These are phyloP conservation scores for Bradypodion ventrale DNA, from an alignment of 2,797 vertebrate species.

Conservation along the genomic window DNA sequence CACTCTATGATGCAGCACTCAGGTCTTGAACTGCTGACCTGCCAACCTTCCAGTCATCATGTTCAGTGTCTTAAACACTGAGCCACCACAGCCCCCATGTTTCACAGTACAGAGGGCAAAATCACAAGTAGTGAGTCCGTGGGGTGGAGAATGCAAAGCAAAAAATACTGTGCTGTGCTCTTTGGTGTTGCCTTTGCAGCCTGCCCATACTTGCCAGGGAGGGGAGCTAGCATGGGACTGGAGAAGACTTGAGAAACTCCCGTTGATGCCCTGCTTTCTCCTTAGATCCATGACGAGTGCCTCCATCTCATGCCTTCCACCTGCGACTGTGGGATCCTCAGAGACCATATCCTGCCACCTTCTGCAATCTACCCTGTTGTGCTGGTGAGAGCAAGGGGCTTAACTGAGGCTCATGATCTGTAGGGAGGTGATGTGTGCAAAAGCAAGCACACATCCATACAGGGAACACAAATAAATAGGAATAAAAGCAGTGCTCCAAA, in stretches of 20 bases:
- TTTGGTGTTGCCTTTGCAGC: not conserved
- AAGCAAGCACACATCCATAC: not conserved
- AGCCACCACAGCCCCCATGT: too few species aligned
- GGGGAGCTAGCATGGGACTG: not conserved
- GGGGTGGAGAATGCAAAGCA: not conserved
- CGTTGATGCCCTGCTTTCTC: not conserved
- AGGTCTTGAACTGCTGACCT: too few species aligned
- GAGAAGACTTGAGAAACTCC: not conserved
- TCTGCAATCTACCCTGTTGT: slow-evolving; percentile 90
- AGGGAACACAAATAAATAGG: not conserved
- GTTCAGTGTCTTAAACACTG: too few species aligned
- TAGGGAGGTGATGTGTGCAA: not conserved
- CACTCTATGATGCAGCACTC: too few species aligned
- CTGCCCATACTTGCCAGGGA: not conserved
- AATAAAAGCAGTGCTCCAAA: not conserved
- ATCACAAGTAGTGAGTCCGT: not conserved
- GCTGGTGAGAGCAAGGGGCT: slow-evolving; percentile 78
- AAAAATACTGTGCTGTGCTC: not conserved
- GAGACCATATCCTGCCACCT: slow-evolving; percentile 90
- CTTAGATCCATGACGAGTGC: slow-evolving; percentile 89
- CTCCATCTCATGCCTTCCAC: slow-evolving; percentile 74
- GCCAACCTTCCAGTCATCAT: too few species aligned
- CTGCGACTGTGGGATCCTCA: slow-evolving; percentile 86
- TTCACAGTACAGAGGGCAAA: not conserved
- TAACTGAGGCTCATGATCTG: not conserved